Evolutionary conservation across 2,113 vertebrate genomes (phyloP).

Genomic region (Boulengerochromis microlepis): DNA sequence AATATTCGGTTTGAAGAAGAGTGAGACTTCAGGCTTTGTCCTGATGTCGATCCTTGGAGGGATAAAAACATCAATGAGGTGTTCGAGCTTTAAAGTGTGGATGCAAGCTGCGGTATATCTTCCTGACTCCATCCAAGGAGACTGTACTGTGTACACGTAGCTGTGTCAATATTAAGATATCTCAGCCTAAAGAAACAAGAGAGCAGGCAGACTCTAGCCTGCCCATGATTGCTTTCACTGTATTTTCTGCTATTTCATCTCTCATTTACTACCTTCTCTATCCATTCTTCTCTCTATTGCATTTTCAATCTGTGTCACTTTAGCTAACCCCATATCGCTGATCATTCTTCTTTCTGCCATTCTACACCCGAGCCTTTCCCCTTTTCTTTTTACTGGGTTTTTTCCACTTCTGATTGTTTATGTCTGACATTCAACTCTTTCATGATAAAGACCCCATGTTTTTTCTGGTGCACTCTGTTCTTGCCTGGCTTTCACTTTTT

Average conservation of each 20-base stretch:
- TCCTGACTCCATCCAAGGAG: slow-evolving; percentile 30
- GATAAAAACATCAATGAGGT: slow-evolving; percentile 40
- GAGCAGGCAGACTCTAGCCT: not conserved
- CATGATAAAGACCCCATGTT: not conserved
- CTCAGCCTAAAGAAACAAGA: not conserved
- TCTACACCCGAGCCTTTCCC: not conserved
- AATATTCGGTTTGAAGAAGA: slow-evolving; percentile 44
- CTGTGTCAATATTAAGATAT: slow-evolving; percentile 26
- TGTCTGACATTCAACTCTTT: not conserved
- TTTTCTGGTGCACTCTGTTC: not conserved
- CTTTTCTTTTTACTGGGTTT: not conserved
- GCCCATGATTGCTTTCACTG: not conserved
- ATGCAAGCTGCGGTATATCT: slow-evolving; percentile 15
- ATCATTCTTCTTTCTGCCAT: not conserved
- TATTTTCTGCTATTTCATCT: not conserved
- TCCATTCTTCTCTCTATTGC: not conserved
- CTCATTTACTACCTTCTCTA: not conserved
- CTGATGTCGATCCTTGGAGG: slow-evolving; percentile 16
- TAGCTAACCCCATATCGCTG: not conserved
- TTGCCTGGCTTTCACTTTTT: not conserved
- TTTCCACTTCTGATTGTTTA: not conserved
- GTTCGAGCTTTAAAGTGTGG: slow-evolving; percentile 36
- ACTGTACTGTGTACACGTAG: not conserved
- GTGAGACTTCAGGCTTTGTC: slow-evolving; percentile 20
- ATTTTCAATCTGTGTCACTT: not conserved